These are phyloP conservation scores for Ophion obscuratus DNA, from an alignment of 2,888 invertebrate genomes.

Conservation along the genomic window DNA sequence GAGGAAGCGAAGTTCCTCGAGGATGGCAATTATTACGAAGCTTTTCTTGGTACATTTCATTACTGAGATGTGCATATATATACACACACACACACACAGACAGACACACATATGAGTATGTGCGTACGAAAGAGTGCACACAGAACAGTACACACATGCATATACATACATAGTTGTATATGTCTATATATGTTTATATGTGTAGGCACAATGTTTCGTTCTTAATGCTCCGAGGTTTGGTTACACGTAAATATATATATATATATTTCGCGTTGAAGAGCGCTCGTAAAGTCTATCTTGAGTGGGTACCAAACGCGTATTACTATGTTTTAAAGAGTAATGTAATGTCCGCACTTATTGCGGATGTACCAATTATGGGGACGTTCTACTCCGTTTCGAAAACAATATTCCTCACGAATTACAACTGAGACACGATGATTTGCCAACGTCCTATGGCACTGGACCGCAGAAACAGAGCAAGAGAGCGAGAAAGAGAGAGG, in stretches of 20 bases:
- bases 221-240: conserved; percentile 20
- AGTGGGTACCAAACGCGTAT: conserved; percentile 56
- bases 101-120: neutral
- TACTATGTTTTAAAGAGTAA: conserved; percentile 68
- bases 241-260: neutral
- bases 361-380: conserved; percentile 73
- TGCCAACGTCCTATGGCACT: conserved; percentile 19
- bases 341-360: conserved; percentile 70
- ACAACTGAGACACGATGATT: conserved; percentile 46
- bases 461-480: conserved; percentile 10
- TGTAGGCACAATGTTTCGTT: neutral
- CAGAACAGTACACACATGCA: too few relatives aligned
- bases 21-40: conserved; percentile 49
- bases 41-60: conserved; percentile 25
- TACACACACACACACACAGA: too few relatives aligned
- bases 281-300: conserved; percentile 66
- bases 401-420: conserved; percentile 62
- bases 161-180: neutral
- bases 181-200: neutral
- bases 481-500: neutral
- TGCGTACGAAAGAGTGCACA: neutral
- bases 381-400: conserved; percentile 71
- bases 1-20: conserved; percentile 27
- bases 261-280: conserved; percentile 58
- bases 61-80: neutral